phyloP scores from a whole-genome alignment of 2,113 vertebrate genomes.

The Henicopernis longicauda region DNA sequence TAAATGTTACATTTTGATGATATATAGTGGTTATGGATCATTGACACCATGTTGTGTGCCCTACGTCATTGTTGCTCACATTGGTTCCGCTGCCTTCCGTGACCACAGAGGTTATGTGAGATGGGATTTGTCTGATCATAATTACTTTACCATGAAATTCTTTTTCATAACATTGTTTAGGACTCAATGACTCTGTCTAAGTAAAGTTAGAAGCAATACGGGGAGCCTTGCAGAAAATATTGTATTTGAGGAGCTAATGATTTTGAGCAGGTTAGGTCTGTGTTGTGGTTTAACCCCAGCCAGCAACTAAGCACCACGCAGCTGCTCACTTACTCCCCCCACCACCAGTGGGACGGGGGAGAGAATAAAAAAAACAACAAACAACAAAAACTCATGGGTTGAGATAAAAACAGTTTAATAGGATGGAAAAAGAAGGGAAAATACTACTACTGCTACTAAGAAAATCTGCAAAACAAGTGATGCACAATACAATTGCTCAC shows the following conservation, averaged over 20 bases:
- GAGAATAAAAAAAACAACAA: too few relatives aligned
- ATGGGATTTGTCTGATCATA: neutral
- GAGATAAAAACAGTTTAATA: too few relatives aligned
- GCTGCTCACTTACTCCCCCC: too few relatives aligned
- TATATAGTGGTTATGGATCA: neutral
- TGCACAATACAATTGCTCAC: too few relatives aligned
- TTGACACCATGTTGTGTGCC: neutral
- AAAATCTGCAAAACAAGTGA: too few relatives aligned
- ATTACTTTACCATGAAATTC: neutral
- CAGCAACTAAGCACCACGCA: too few relatives aligned
- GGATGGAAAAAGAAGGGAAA: too few relatives aligned
- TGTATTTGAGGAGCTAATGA: neutral
- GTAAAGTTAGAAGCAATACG: neutral
- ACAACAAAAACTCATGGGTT: too few relatives aligned
- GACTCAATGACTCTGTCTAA: accelerated
- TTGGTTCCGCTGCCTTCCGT: neutral
- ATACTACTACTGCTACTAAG: too few relatives aligned
- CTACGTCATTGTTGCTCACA: neutral
- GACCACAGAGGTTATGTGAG: neutral
- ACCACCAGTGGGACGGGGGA: too few relatives aligned
- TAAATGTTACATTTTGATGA: neutral
- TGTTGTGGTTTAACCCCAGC: too few relatives aligned
- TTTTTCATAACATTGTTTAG: neutral
- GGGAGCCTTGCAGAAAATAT: neutral
- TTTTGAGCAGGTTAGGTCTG: neutral